Evolutionary conservation across 2,888 invertebrate genomes (phyloP).

Genomic region (Philopedon plagiatum): DNA sequence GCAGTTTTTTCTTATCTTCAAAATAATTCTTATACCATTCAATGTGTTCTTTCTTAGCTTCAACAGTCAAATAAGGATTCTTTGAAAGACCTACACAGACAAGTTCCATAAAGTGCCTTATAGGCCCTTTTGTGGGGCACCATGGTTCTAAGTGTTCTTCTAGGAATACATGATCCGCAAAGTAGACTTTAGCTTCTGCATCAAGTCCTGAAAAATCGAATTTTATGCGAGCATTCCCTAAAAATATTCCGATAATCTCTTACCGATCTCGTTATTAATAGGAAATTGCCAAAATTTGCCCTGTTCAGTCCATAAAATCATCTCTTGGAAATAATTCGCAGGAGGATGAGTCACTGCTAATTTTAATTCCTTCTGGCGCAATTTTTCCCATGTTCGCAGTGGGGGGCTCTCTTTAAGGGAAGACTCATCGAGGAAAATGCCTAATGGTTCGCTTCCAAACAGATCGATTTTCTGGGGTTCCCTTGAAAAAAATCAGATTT

Average conservation of each 20-base stretch:
- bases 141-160: conserved; percentile 88
- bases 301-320: conserved; percentile 93
- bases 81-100: conserved; percentile 94
- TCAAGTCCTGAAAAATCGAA: conserved; percentile 72
- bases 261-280: conserved; percentile 97
- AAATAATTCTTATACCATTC: conserved; percentile 95
- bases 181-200: conserved; percentile 79
- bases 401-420: conserved; percentile 65
- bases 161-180: conserved; percentile 95
- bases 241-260: neutral
- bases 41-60: conserved; percentile 91
- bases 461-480: conserved; percentile 72
- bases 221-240: conserved; percentile 17
- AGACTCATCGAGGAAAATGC: conserved; percentile 74
- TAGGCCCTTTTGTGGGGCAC: conserved; percentile 92
- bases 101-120: conserved; percentile 97
- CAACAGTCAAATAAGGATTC: conserved; percentile 90
- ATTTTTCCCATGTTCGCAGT: conserved; percentile 77
- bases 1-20: conserved; percentile 80
- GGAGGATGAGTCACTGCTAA: conserved; percentile 81
- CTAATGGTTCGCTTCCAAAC: conserved; percentile 75
- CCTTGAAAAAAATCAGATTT: conserved; percentile 1
- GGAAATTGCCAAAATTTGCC: conserved; percentile 98
- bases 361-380: conserved; percentile 78
- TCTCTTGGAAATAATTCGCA: conserved; percentile 91